A percentile compares a stretch with the other conserved stretches of the same genome.
phyloP scores from a whole-genome alignment of 2,888 invertebrate species.

The Oligia fasciuncula region DNA sequence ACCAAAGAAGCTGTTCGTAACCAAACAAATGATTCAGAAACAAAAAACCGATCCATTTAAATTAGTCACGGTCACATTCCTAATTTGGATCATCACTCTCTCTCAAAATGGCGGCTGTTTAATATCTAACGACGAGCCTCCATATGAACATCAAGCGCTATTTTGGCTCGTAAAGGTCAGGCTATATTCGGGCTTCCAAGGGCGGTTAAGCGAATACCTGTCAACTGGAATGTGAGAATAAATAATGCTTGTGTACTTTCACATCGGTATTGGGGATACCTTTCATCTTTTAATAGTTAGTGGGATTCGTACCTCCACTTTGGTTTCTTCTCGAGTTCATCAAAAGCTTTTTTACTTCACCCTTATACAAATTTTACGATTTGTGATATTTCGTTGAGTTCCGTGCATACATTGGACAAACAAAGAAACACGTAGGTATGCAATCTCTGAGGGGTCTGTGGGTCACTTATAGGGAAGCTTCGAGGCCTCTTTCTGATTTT shows the following conservation, averaged over 20 bases:
- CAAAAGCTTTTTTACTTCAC: not conserved
- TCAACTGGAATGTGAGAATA: slow-evolving; percentile 14
- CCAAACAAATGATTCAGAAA: not conserved
- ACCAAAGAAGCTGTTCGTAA: not conserved
- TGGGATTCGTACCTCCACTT: not conserved
- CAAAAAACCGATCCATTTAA: slow-evolving; percentile 13
- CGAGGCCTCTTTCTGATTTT: not conserved
- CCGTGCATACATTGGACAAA: not conserved
- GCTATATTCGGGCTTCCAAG: slow-evolving; percentile 36
- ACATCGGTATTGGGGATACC: not conserved
- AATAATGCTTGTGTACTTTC: slow-evolving; percentile 1
- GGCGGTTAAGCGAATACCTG: slow-evolving; percentile 17
- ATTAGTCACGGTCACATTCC: slow-evolving; percentile 19
- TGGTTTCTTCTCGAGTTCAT: not conserved
- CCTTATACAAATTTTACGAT: not conserved
- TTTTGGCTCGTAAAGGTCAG: slow-evolving; percentile 51
- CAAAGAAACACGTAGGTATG: not conserved
- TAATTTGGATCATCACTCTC: slow-evolving; percentile 24
- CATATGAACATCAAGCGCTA: slow-evolving; percentile 17
- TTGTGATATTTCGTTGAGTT: not conserved
- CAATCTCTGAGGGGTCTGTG: too few species aligned
- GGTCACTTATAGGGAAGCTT: not conserved
- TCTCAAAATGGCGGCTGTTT: slow-evolving; percentile 41
- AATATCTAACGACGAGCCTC: slow-evolving; percentile 29
- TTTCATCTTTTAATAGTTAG: not conserved